Evolutionary conservation across 37 sponge, comb jelly and placozoan genomes (phyloP).

Genomic region (Oopsacas minuta): DNA sequence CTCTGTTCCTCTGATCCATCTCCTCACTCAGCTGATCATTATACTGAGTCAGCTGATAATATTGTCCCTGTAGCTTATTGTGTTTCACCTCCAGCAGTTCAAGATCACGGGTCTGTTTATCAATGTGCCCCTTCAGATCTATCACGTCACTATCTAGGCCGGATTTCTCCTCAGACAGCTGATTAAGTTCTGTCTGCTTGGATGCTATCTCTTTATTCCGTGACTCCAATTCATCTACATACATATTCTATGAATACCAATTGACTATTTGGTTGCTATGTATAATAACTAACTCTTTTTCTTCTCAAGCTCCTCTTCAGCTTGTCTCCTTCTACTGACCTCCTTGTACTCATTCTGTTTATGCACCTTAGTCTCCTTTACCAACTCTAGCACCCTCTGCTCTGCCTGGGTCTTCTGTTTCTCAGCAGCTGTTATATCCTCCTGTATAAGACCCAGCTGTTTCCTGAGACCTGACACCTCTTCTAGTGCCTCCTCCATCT

Average conservation of each 20-base stretch:
- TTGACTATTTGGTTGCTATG: no score
- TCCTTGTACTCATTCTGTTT: constrained; percentile 17
- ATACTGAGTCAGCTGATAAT: constrained; percentile 46
- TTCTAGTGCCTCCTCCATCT: constrained; percentile 62
- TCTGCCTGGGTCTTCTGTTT: constrained; percentile 7
- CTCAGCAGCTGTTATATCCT: neutral
- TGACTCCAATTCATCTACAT: constrained; percentile 43
- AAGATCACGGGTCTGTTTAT: neutral
- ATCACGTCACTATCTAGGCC: neutral
- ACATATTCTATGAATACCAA: no score
- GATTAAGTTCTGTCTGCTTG: constrained; percentile 58
- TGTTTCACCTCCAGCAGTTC: neutral
- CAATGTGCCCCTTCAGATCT: neutral
- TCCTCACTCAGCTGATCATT: constrained; percentile 29
- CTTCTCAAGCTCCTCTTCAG: neutral
- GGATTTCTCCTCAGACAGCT: constrained; percentile 68
- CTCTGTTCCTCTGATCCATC: constrained; percentile 59
- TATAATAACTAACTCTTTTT: neutral
- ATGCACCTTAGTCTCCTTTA: neutral
- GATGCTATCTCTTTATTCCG: constrained; percentile 48
- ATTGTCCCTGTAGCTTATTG: neutral
- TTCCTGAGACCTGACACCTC: constrained; percentile 45
- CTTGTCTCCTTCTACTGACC: neutral
- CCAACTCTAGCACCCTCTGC: constrained; percentile 17
- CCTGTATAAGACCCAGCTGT: neutral